Base-by-base conservation (phyloP, 1,140 invertebrate genomes). In the Drosophila pandora region DNA sequence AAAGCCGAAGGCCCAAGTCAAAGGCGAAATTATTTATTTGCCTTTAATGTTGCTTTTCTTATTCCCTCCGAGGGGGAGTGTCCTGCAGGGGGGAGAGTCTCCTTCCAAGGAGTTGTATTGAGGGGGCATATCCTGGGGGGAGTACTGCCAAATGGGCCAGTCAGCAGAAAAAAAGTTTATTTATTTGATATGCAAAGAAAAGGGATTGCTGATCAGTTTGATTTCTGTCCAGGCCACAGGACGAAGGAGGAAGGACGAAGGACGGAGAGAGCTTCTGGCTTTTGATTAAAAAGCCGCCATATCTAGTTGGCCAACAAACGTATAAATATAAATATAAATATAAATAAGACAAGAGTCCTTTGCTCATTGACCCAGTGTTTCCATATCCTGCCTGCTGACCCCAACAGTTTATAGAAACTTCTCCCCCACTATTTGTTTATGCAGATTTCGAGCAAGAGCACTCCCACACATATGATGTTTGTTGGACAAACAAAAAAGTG, bases 11-110 rank as follows among this genome's bases (percentile, higher is more conserved):
- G 37, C 17, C 32, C 59, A 56, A 56, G 23, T 45, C 53, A 52
- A 57, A 79, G 76, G 43, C 68, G 70, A 78, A 82, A 87, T 85
- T 85, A 87, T 87, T 78, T 87, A 85, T 87, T 78, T 75, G 54
- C 22, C 64, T 50, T 50, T 53, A 73, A 61, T 62, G 58, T 55
- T 17, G 13, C 23, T 21, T 30, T 25, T 25, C 32, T 28, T 2
- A 34, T 56, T 21, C 1, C 6, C 25, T 28, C 25, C 25, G 25
- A 28, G 25, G 25, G 25, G 25, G 25, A 6, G 25, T 28, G 7
- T 28, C 17, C 17, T 17, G 17, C 17, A 17, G 17, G 17, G 17
- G 17, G 17, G 17, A 17, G 17, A 0, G 17, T 17, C 17, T 17
- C 17, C 17, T 28, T 28, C 7, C 25, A 28, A 28, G 25, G 25